Conservation (phyloP, 2,113 vertebrate genomes). For the Cricetomys ansorgei region DNA sequence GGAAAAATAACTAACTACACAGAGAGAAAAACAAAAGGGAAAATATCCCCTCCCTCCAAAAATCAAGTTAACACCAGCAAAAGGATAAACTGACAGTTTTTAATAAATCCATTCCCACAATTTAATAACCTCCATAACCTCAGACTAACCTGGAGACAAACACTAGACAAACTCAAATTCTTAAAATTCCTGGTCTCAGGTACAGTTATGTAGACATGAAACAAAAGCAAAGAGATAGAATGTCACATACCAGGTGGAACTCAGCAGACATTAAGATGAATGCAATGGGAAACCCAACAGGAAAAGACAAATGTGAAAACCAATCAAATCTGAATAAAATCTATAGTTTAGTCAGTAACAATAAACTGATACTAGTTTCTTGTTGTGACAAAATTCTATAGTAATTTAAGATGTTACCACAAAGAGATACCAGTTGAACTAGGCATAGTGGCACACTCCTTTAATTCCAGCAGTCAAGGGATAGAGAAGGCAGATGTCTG, state of each 20-base stretch:
- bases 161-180: neutral
- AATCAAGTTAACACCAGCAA: neutral
- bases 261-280: neutral
- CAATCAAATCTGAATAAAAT: neutral
- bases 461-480: neutral
- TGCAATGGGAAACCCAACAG: too few relatives aligned
- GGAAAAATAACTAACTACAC: neutral
- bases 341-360: neutral
- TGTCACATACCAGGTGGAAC: neutral
- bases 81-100: neutral
- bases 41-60: neutral
- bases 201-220: neutral
- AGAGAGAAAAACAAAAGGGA: neutral
- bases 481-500: neutral
- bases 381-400: neutral
- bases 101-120: too few relatives aligned
- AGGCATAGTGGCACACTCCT: too few relatives aligned
- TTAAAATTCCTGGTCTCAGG: rapidly evolving
- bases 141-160: neutral
- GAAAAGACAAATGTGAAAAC: neutral
- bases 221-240: neutral
- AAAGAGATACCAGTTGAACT: neutral
- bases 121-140: neutral
- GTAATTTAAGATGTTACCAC: neutral
- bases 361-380: neutral